Evolutionary conservation across 2,888 invertebrate species (phyloP), one percentile per base, ranked within the genome.

Genomic region (Dorcus parallelipipedus): DNA sequence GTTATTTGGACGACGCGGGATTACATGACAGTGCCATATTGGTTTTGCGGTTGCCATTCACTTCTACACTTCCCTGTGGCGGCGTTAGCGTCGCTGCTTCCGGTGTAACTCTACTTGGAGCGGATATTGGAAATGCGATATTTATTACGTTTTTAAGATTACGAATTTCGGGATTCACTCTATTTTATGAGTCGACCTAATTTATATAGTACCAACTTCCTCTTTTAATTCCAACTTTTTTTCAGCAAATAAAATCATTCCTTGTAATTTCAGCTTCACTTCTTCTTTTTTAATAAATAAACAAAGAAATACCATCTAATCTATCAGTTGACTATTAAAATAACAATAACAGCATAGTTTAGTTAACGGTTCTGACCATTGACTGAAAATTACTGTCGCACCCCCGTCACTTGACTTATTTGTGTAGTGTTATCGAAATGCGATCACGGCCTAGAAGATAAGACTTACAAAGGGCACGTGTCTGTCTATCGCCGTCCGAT

Each of bases 51-150:
- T 61, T 61, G 59, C 64, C 68, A 64, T 58, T 62, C 61, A 60
- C 55, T 60, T 57, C 57, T 58, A 56, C 57, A 64, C 60, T 63
- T 64, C 65, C 57, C 62, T 61, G 64, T 64, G 63, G 60, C 60
- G 58, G 60, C 51, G 26, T 38, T 45, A 39, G 40, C 60, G 61
- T 61, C 64, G 64, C 62, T 61, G 63, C 59, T 67, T 69, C 66
- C 67, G 66, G 64, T 48, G 58, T 60, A 62, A 62, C 56, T 56
- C 58, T 65, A 62, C 67, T 61, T 67, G 66, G 65, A 66, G 67
- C 73, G 75, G 75, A 75, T 75, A 74, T 74, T 74, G 75, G 73
- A 73, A 74, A 74, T 73, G 69, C 64, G 74, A 74, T 75, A 74
- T 73, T 73, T 75, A 74, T 74, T 74, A 59, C 61, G 52, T 64